Evolutionary conservation across 1,140 invertebrate species (phyloP), one percentile per base, ranked within the genome.

Genomic region (Mya arenaria): DNA sequence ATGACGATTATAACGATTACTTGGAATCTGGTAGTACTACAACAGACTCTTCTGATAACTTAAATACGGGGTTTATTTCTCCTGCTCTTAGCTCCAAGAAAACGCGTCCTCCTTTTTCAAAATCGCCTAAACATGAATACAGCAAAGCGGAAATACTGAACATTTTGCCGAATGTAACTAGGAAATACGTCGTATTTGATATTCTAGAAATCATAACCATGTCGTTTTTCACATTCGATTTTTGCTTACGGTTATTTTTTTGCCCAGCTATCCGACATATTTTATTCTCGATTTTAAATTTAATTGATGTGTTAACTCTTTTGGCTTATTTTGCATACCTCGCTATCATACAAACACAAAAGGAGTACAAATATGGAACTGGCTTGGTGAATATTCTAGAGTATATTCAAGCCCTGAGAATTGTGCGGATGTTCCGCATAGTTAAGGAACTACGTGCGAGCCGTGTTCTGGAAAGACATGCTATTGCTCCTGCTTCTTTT

Each of bases 341-440:
- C 19, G 36, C 72, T 36, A 41, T 82, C 39, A 56, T 58, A 8
- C 23, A 15, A 15, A 36, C 58, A 5, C 15, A 56, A 13, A 72
- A 41, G 34, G 41, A 78, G 13, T 52, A 68, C 30, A 62, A 65
- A 30, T 75, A 71, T 4, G 52, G 39, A 19, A 34, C 41, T 1
- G 25, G 71, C 4, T 37, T 34, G 65, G 13, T 85, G 8, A 79
- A 83, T 52, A 30, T 80, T 34, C 69, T 89, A n/a, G 55, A 86
- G 30, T 97, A 99, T 91, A 98, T 99, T 94, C 96, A 98, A 92
- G 98, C 99, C 91, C 98, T 99, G 96, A 95, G 98, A 92, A 99
- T 99, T 91, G 94, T 99, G 88, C 95, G 98, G 92, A 98, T 99
- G 91, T 95, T 99, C 89, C 99, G 99, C 94, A 94, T 99, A 90